Conservation (phyloP, 1,140 invertebrate genomes). For the Leptonema lineaticorne region DNA sequence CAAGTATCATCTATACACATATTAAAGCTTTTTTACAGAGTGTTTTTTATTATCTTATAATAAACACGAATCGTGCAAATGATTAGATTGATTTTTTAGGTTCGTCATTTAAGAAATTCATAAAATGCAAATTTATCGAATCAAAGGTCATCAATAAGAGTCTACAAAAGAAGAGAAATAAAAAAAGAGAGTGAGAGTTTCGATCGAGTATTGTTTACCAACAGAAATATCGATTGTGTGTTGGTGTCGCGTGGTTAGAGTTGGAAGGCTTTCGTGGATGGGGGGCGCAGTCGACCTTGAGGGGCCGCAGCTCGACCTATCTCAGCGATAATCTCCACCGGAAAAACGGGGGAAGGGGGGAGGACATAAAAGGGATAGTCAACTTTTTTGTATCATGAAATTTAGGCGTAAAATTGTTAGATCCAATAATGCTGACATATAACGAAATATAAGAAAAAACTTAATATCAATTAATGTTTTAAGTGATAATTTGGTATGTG, state of each 20-base stretch:
- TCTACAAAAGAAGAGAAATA: neutral
- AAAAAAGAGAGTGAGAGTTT: neutral
- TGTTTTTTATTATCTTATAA: too few species aligned
- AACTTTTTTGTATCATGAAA: conserved; percentile 20
- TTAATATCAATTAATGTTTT: too few species aligned
- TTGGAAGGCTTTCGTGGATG: neutral
- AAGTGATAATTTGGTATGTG: too few species aligned
- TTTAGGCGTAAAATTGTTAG: conserved; percentile 11
- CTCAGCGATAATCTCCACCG: conserved; percentile 20
- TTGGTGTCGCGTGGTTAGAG: neutral
- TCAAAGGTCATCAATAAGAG: too few species aligned
- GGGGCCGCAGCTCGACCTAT: conserved; percentile 13
- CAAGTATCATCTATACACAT: too few species aligned
- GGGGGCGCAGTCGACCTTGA: conserved; percentile 15
- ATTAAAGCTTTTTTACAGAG: too few species aligned
- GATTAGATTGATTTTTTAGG: too few species aligned
- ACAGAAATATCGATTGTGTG: conserved; percentile 2
- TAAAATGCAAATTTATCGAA: too few species aligned
- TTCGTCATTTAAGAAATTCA: too few species aligned
- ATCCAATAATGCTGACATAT: conserved; percentile 1
- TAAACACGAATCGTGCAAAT: too few species aligned
- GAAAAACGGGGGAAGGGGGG: neutral
- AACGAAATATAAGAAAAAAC: too few species aligned
- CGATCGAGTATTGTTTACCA: conserved; percentile 10
- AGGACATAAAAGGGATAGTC: neutral